phyloP scores from a whole-genome alignment of 2,888 invertebrate genomes.

The Mimas tiliae region DNA sequence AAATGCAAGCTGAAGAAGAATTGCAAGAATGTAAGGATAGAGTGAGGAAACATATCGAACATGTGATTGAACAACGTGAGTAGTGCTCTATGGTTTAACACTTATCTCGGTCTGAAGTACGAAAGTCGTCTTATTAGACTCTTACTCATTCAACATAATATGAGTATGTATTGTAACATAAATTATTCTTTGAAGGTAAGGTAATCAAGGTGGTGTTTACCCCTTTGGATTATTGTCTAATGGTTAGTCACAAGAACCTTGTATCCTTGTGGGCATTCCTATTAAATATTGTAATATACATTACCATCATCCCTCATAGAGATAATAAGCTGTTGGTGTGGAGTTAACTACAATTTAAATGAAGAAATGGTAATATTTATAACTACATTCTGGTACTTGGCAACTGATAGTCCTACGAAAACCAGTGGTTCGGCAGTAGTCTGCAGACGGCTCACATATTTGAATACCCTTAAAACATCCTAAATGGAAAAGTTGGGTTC shows the following conservation, averaged over 20 bases:
- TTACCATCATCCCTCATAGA: not conserved
- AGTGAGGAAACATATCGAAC: slow-evolving; percentile 93
- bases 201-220: slow-evolving; percentile 2
- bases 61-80: slow-evolving; percentile 96
- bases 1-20: slow-evolving; percentile 94
- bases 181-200: slow-evolving; percentile 26
- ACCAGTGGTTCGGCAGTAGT: slow-evolving; percentile 42
- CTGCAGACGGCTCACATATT: slow-evolving; percentile 44
- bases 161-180: not conserved
- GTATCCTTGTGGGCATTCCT: not conserved
- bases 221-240: not conserved
- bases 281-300: not conserved
- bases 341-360: slow-evolving; percentile 30
- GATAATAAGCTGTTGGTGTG: slow-evolving; percentile 11
- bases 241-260: slow-evolving; percentile 1
- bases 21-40: slow-evolving; percentile 93
- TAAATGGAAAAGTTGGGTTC: slow-evolving; percentile 35
- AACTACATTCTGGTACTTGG: slow-evolving; percentile 42
- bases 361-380: slow-evolving; percentile 30
- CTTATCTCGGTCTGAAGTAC: not conserved
- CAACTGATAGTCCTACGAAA: slow-evolving; percentile 38
- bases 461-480: slow-evolving; percentile 36
- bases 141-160: slow-evolving; percentile 4
- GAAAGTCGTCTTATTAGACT: not conserved
- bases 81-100: slow-evolving; percentile 50